Evolutionary conservation across 2,888 invertebrate genomes (phyloP).

Genomic region (Hypomecis punctinalis): DNA sequence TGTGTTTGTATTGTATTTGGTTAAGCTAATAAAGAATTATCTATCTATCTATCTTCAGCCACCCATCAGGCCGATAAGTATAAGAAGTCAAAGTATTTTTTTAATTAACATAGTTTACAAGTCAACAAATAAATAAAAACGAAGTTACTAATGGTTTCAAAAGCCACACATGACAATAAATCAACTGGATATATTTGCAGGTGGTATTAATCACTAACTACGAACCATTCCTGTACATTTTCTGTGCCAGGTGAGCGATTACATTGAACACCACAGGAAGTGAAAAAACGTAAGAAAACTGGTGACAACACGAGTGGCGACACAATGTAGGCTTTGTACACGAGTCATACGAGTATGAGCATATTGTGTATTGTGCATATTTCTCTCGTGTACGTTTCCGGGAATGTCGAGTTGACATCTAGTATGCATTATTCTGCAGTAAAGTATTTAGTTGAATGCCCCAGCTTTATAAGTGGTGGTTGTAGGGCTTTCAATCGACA

Average conservation of each 20-base stretch:
- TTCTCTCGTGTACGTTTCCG: background rate
- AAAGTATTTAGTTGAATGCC: too few relatives aligned
- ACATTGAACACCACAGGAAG: background rate
- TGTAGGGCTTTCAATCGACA: too few relatives aligned
- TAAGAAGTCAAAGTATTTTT: too few relatives aligned
- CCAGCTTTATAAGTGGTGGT: too few relatives aligned
- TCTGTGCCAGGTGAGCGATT: background rate
- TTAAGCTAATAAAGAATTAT: too few relatives aligned
- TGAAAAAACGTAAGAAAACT: background rate
- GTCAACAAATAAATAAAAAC: too few relatives aligned
- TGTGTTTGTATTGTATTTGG: too few relatives aligned
- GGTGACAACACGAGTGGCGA: constrained; percentile 1
- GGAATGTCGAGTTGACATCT: background rate
- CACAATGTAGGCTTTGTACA: background rate
- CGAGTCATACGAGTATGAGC: background rate
- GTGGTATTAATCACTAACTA: background rate
- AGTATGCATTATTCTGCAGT: background rate
- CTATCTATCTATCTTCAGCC: too few relatives aligned
- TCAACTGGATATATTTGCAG: background rate
- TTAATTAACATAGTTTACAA: too few relatives aligned
- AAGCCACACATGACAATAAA: too few relatives aligned
- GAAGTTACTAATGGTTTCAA: too few relatives aligned
- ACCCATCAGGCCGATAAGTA: too few relatives aligned
- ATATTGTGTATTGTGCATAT: background rate
- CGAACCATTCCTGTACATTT: background rate